Percentiles rank a stretch among this genome's conserved stretches.
phyloP scores from a whole-genome alignment of 2,113 vertebrate genomes.

The Atherinomorus stipes region DNA sequence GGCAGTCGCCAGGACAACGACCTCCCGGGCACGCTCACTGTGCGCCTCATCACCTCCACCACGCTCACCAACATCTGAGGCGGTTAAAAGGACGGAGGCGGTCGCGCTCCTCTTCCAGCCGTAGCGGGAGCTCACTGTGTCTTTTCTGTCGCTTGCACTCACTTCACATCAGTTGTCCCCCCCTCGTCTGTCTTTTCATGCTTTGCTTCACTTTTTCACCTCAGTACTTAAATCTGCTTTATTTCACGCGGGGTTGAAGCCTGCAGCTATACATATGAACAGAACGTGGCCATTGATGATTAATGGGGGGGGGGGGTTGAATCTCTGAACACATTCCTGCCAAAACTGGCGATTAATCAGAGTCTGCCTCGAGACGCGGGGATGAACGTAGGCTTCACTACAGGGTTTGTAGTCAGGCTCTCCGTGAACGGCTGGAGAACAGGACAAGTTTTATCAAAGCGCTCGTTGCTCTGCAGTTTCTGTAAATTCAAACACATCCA shows the following conservation, averaged over 20 bases:
- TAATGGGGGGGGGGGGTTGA: not conserved
- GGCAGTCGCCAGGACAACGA: slow-evolving; percentile 87
- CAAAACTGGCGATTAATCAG: not conserved
- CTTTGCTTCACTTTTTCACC: not conserved
- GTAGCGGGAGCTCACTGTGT: slow-evolving; percentile 27
- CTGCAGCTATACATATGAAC: not conserved
- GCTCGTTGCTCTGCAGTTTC: slow-evolving; percentile 7
- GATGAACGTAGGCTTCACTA: not conserved
- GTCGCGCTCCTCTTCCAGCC: slow-evolving; percentile 7
- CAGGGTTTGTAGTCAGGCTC: slow-evolving; percentile 15
- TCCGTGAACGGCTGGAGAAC: not conserved
- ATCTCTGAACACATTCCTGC: slow-evolving; percentile 31
- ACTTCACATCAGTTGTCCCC: slow-evolving; percentile 8
- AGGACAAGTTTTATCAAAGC: not conserved
- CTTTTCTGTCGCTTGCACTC: slow-evolving; percentile 26
- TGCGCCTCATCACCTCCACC: slow-evolving; percentile 89
- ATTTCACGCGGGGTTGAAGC: not conserved
- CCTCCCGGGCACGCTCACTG: slow-evolving; percentile 88
- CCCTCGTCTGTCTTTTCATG: not conserved
- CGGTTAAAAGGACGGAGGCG: no score
- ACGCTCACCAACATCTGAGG: slow-evolving; percentile 88
- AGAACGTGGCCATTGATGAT: not conserved
- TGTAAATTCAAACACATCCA: not conserved
- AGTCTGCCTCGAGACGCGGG: not conserved
- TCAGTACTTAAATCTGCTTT: not conserved